phyloP scores from a whole-genome alignment of 2,113 vertebrate genomes.

The Eretmochelys imbricata region DNA sequence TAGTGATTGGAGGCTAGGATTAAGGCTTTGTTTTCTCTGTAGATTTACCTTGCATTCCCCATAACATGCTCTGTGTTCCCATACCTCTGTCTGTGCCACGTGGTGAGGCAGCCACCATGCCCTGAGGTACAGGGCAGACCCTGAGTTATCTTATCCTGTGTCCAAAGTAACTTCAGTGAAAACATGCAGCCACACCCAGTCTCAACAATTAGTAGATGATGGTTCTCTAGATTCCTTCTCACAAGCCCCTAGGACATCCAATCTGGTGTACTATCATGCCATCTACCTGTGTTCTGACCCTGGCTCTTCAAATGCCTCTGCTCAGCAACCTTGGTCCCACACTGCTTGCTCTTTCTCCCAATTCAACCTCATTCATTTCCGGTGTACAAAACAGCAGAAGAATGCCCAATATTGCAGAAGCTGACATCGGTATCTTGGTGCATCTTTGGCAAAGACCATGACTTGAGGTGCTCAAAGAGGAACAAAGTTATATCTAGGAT shows the following conservation, averaged over 20 bases:
- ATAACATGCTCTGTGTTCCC: fast-evolving
- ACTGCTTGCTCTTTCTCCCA: neutral
- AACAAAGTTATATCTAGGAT: neutral
- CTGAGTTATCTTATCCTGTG: no score
- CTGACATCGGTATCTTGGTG: neutral
- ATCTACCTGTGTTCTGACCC: neutral
- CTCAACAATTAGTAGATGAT: fast-evolving
- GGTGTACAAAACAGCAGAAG: neutral
- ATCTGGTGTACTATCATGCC: neutral
- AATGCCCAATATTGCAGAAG: neutral
- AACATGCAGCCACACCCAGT: neutral
- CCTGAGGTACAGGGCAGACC: neutral
- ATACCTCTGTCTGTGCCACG: fast-evolving
- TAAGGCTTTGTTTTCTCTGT: fast-evolving
- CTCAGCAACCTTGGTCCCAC: neutral
- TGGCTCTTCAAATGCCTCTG: fast-evolving
- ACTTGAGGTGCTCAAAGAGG: neutral
- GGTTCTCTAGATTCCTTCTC: fast-evolving
- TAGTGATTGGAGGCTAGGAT: neutral
- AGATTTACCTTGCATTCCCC: neutral
- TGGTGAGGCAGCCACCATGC: fast-evolving
- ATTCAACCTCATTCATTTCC: neutral
- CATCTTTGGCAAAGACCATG: neutral
- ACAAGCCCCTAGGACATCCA: neutral
- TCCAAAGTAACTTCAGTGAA: neutral